Conservation (phyloP, 2,113 vertebrate genomes). For the Elaphurus davidianus region DNA sequence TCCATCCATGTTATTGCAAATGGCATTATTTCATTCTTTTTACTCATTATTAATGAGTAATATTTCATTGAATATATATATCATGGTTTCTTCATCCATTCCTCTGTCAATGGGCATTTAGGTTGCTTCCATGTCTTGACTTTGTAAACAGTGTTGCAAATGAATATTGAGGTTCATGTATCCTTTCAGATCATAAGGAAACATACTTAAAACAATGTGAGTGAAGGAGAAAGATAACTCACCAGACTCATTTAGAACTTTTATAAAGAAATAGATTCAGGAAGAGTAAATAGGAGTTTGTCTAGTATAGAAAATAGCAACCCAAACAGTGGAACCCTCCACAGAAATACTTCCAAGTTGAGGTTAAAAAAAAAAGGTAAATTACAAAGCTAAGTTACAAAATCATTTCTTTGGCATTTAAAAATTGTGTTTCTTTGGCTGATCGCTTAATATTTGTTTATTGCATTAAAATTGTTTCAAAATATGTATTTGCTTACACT, state of each 20-base stretch:
- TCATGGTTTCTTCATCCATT: background rate
- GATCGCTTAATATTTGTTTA: background rate
- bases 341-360: background rate
- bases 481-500: background rate
- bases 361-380: background rate
- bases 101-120: background rate
- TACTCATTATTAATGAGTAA: background rate
- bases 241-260: background rate
- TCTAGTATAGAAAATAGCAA: background rate
- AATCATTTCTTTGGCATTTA: background rate
- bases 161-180: background rate
- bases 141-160: background rate
- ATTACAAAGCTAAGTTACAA: conserved; percentile 12
- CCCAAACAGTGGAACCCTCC: background rate
- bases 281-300: background rate
- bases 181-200: background rate
- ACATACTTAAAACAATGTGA: background rate
- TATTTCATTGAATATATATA: background rate
- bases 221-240: background rate
- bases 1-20: background rate
- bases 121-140: background rate
- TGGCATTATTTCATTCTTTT: background rate
- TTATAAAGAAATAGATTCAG: background rate
- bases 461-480: background rate
- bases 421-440: background rate